Conservation (phyloP, 2,888 invertebrate genomes). For the Apamea sordens region DNA sequence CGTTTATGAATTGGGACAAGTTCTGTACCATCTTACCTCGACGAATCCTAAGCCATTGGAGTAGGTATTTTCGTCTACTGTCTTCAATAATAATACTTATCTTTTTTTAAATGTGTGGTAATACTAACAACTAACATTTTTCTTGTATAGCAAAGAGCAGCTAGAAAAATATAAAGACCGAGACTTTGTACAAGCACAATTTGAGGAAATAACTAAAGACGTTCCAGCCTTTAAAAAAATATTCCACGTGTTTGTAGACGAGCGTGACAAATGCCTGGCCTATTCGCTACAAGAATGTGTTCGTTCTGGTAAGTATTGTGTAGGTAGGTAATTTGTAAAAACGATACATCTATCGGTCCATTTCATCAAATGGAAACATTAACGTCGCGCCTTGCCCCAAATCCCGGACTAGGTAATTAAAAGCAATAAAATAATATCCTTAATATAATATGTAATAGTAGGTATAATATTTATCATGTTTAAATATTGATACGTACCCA, state of each 20-base stretch:
- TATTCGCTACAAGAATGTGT: slow-evolving; percentile 87
- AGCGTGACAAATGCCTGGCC: slow-evolving; percentile 86
- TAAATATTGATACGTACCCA: too few relatives aligned
- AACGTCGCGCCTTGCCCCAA: background rate
- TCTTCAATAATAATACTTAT: background rate
- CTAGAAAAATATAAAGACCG: slow-evolving; percentile 86
- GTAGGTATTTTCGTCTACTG: slow-evolving; percentile 72
- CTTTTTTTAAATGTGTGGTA: background rate
- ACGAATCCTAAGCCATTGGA: slow-evolving; percentile 84
- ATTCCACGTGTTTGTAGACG: slow-evolving; percentile 88
- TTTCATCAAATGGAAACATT: background rate
- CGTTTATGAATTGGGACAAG: slow-evolving; percentile 86
- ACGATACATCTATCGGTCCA: background rate
- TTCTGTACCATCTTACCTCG: slow-evolving; percentile 84
- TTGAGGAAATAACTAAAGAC: slow-evolving; percentile 85
- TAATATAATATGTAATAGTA: too few relatives aligned
- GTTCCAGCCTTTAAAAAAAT: slow-evolving; percentile 88
- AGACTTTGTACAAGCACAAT: slow-evolving; percentile 86
- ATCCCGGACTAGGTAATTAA: background rate
- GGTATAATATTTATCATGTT: too few relatives aligned
- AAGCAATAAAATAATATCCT: background rate
- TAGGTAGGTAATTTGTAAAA: background rate
- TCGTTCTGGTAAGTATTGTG: slow-evolving; percentile 77
- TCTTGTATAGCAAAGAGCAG: slow-evolving; percentile 78
- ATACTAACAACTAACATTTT: background rate